Conservation (phyloP, 2,113 vertebrate species). For the Nannobrachium achirus region DNA sequence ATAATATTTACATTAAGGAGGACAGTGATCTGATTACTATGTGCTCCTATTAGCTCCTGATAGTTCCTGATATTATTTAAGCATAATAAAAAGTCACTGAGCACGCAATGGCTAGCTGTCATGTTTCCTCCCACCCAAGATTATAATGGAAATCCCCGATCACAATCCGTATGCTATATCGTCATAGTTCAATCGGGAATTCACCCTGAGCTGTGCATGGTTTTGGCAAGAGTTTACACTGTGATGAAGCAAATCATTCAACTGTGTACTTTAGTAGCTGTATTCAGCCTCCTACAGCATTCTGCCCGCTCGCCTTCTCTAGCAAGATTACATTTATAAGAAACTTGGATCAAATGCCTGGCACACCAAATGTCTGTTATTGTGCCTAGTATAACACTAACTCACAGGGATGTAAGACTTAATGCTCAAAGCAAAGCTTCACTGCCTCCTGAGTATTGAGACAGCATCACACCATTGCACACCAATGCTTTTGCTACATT, state of each 20-base stretch:
- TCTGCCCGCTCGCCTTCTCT: constrained; percentile 6
- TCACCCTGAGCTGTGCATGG: not conserved
- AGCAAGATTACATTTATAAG: constrained; percentile 32
- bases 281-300: constrained; percentile 15
- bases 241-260: constrained; percentile 7
- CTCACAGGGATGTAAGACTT: constrained; percentile 16
- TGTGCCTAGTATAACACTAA: constrained; percentile 23
- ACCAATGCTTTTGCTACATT: not conserved
- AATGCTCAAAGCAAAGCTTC: not conserved
- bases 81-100: not conserved
- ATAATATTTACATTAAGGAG: constrained; percentile 22
- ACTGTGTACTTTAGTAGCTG: constrained; percentile 44
- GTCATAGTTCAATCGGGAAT: not conserved
- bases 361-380: constrained; percentile 25
- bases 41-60: not conserved
- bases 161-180: not conserved
- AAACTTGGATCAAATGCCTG: constrained; percentile 17
- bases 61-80: too few species aligned
- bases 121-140: not conserved
- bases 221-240: not conserved
- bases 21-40: constrained; percentile 11
- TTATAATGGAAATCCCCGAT: not conserved
- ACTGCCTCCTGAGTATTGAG: constrained; percentile 3
- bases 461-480: not conserved
- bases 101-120: not conserved